Conservation (phyloP, 2,888 invertebrate genomes). For the Cyclophora albipunctata region DNA sequence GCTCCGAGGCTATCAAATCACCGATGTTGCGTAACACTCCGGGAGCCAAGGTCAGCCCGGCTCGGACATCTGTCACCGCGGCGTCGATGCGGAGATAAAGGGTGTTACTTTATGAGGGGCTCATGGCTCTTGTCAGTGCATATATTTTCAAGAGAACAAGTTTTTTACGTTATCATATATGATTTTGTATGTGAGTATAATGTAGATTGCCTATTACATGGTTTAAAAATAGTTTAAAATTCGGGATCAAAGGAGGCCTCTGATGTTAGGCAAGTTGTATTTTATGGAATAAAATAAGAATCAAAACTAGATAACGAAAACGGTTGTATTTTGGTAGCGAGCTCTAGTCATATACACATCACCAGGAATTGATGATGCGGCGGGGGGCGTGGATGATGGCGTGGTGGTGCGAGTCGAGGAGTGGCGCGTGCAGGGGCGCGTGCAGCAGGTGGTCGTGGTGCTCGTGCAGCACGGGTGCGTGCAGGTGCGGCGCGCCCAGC, state of each 20-base stretch:
- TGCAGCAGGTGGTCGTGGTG: constrained; percentile 15
- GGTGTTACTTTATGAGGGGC: too few species aligned
- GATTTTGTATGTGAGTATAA: not conserved
- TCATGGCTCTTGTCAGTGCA: not conserved
- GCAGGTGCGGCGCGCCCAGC: constrained; percentile 9
- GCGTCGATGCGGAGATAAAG: not conserved
- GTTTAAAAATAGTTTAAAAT: not conserved
- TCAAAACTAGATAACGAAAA: not conserved
- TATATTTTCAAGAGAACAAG: not conserved
- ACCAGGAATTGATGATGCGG: constrained; percentile 4
- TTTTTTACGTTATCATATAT: not conserved
- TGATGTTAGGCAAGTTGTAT: too few species aligned
- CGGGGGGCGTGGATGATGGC: constrained; percentile 8
- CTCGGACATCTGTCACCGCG: constrained; percentile 11
- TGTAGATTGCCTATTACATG: not conserved
- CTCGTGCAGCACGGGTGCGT: constrained; percentile 6
- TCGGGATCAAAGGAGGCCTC: too few species aligned
- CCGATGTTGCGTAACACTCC: constrained; percentile 15
- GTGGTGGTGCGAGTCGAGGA: constrained; percentile 4
- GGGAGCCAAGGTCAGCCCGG: constrained; percentile 11
- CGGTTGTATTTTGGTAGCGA: not conserved
- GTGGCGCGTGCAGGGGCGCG: constrained; percentile 7
- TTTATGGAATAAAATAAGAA: not conserved
- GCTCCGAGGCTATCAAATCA: constrained; percentile 14
- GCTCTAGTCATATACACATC: not conserved